phyloP scores from a whole-genome alignment of 2,797 vertebrate genomes.

The Passerculus sandwichensis region DNA sequence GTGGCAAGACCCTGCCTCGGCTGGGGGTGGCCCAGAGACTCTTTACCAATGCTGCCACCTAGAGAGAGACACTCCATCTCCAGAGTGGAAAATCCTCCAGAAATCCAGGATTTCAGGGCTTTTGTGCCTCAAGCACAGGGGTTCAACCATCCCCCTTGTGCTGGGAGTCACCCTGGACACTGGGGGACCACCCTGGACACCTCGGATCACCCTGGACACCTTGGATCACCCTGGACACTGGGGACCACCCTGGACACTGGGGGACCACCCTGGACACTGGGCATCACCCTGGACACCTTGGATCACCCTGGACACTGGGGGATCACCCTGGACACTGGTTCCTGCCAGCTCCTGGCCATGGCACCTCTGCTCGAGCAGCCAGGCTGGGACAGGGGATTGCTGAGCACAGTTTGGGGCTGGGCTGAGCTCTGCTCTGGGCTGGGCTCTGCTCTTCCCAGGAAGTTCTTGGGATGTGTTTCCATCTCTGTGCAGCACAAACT shows the following conservation, averaged over 20 bases:
- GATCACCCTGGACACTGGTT: fast-evolving
- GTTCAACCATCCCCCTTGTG: fast-evolving
- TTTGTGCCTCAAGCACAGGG: background rate
- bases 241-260: background rate
- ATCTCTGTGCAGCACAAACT: background rate
- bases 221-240: background rate
- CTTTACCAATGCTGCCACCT: slow-evolving; percentile 26
- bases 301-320: background rate
- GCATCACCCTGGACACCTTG: no score
- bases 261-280: no score
- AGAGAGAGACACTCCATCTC: background rate
- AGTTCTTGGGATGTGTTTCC: background rate
- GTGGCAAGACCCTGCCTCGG: background rate
- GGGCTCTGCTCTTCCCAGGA: background rate
- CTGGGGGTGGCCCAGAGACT: background rate
- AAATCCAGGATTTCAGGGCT: background rate
- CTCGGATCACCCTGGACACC: background rate
- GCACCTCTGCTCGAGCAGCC: background rate
- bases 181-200: no score
- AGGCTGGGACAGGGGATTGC: background rate
- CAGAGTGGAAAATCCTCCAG: background rate
- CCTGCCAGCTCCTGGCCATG: background rate
- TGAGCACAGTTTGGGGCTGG: background rate
- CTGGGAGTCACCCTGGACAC: background rate
- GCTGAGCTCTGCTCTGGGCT: background rate